phyloP scores from a whole-genome alignment of 2,888 invertebrate species.

The Baccha elongata region DNA sequence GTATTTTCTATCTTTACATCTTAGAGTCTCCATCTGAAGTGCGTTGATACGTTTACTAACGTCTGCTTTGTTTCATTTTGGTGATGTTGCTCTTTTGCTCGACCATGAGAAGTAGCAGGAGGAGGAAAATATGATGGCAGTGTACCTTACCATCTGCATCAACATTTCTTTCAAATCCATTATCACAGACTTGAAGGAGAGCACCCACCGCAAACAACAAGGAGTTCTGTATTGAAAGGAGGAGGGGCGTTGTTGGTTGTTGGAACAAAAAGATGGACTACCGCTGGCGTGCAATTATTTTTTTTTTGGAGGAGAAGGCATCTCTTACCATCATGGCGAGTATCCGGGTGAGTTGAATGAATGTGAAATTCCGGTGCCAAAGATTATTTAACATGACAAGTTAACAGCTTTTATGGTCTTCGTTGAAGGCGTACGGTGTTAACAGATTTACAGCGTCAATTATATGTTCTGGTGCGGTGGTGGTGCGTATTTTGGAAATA shows the following conservation, averaged over 20 bases:
- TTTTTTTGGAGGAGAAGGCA: constrained; percentile 32
- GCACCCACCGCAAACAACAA: constrained; percentile 29
- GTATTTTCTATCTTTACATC: constrained; percentile 8
- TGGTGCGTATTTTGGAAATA: constrained; percentile 49
- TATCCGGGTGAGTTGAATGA: constrained; percentile 45
- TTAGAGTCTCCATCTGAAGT: constrained; percentile 53
- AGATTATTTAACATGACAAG: constrained; percentile 73
- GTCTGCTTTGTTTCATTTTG: constrained; percentile 62
- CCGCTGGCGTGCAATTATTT: constrained; percentile 71
- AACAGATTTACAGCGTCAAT: constrained; percentile 74
- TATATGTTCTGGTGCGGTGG: constrained; percentile 55
- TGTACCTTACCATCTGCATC: constrained; percentile 70
- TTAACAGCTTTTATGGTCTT: constrained; percentile 74
- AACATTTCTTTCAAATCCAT: constrained; percentile 66
- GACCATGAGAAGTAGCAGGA: constrained; percentile 26
- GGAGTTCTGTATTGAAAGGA: neutral
- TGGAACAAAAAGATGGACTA: constrained; percentile 57
- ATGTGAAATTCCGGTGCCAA: constrained; percentile 72
- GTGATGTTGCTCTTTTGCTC: constrained; percentile 49
- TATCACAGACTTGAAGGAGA: constrained; percentile 55
- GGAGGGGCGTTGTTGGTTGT: neutral
- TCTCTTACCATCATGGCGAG: constrained; percentile 6
- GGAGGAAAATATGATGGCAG: constrained; percentile 36
- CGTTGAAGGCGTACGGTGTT: constrained; percentile 72
- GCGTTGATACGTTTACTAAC: constrained; percentile 44